Base-by-base conservation (phyloP, 2,113 vertebrate species). In the Urocynchramus pylzowi region DNA sequence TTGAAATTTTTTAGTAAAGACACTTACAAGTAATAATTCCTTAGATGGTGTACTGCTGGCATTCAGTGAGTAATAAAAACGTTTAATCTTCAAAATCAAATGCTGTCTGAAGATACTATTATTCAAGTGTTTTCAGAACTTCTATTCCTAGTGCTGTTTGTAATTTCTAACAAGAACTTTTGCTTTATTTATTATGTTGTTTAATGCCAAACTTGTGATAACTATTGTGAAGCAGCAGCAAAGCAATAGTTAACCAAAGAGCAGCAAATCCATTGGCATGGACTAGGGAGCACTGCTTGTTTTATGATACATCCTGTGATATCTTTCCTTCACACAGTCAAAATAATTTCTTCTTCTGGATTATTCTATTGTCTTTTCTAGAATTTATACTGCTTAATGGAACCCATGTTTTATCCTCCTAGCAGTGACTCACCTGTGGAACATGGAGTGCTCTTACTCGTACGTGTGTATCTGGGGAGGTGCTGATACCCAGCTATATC, bases 21-120 rank as follows among this genome's bases (percentile, higher is more conserved):
- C 35, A 57, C 31, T 56, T 67, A 57, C 39, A 87, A 17, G 8
- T 28, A 45, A 6, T 39, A 53, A 44, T 79, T 76, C 5, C 4
- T 75, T 73, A n/a, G 22, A 22, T 0, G 0, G 4, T 37, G 22
- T 56, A 23, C 5, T 70, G 16, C 22, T 77, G 27, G 2, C 22
- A 70, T 75, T 71, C 28, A 41, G 13, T 71, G 14, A 59, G 28
- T 45, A 57, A 61, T 47, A 78, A 57, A 14, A 79, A 23, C 7
- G 37, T 17, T 8, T 52, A 78, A 60, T 30, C 12, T 61, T 74
- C 76, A 75, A 59, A 28, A 70, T 63, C 14, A 82, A 67, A 49
- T 59, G 0, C 17, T 53, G 3, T 41, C 61, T 85, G 31, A 78
- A 50, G 26, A 89, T 39, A 54, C 9, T 64, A 15, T 53, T 73